Percentiles rank a stretch among this genome's conserved stretches.
Evolutionary conservation across 2,113 vertebrate genomes (phyloP).

Genomic region (Triplophysa tibetana): DNA sequence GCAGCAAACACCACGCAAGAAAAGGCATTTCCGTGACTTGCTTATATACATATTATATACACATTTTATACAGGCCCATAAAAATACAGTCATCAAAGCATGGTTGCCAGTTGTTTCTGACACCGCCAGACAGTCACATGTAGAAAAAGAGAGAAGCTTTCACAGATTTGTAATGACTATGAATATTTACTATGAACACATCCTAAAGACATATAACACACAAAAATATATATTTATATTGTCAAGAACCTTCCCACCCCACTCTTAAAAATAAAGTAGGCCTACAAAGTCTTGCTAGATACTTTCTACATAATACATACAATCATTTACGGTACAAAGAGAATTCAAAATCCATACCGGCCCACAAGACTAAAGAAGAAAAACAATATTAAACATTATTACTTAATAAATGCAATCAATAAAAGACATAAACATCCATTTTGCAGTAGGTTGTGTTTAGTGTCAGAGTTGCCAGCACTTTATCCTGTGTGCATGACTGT

Average conservation of each 20-base stretch:
- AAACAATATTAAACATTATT: constrained; percentile 3
- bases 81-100: constrained; percentile 74
- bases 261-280: constrained; percentile 48
- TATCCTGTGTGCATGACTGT: constrained; percentile 46
- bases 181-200: constrained; percentile 63
- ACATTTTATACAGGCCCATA: constrained; percentile 74
- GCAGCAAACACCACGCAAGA: constrained; percentile 72
- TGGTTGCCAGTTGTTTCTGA: constrained; percentile 62
- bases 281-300: constrained; percentile 50
- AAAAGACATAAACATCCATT: constrained; percentile 65
- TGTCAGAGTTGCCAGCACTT: constrained; percentile 63
- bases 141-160: constrained; percentile 66
- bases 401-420: constrained; percentile 70
- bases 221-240: constrained; percentile 64
- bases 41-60: constrained; percentile 71
- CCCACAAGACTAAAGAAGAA: constrained; percentile 46
- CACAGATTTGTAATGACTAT: constrained; percentile 61
- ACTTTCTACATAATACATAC: constrained; percentile 64
- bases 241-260: constrained; percentile 50
- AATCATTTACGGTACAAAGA: constrained; percentile 64
- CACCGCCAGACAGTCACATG: constrained; percentile 70
- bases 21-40: constrained; percentile 77
- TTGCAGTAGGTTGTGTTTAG: constrained; percentile 70
- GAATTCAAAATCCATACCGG: constrained; percentile 54
- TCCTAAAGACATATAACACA: constrained; percentile 60